Conservation (phyloP, 1,140 invertebrate species). For the Sycobia sp. region DNA sequence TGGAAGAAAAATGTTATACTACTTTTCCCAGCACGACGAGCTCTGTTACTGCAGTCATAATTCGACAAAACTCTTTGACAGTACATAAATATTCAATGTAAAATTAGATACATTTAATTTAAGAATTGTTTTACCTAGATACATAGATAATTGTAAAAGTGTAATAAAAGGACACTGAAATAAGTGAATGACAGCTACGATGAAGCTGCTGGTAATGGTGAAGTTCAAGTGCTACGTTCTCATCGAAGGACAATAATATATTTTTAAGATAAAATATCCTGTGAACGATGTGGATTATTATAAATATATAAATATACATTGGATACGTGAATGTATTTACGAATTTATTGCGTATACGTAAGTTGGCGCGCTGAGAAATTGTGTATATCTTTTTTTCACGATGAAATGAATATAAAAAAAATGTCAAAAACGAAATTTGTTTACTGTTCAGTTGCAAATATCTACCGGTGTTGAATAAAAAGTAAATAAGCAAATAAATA, state of each 20-base stretch:
- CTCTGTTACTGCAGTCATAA: not conserved
- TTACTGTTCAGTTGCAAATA: constrained; percentile 24
- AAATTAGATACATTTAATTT: constrained; percentile 13
- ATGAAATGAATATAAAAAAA: not conserved
- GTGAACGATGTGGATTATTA: constrained; percentile 4
- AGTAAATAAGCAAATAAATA: constrained; percentile 20
- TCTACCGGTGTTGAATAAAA: constrained; percentile 14
- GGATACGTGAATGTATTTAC: constrained; percentile 37
- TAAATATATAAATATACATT: constrained; percentile 35
- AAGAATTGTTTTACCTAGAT: constrained; percentile 17
- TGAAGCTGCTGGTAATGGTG: constrained; percentile 24
- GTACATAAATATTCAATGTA: not conserved
- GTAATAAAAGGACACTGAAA: constrained; percentile 13
- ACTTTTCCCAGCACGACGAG: constrained; percentile 6
- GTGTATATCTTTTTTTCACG: constrained; percentile 25
- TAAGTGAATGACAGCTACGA: constrained; percentile 9
- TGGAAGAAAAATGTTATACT: too few species aligned
- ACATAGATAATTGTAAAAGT: constrained; percentile 20
- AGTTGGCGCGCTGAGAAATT: constrained; percentile 27
- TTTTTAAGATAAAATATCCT: constrained; percentile 55
- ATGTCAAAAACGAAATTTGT: constrained; percentile 28
- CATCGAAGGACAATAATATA: constrained; percentile 64
- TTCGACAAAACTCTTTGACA: not conserved
- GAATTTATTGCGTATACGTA: constrained; percentile 48
- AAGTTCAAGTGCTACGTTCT: constrained; percentile 58